Conservation (phyloP, 1,140 invertebrate species). For the Phortica variegata region DNA sequence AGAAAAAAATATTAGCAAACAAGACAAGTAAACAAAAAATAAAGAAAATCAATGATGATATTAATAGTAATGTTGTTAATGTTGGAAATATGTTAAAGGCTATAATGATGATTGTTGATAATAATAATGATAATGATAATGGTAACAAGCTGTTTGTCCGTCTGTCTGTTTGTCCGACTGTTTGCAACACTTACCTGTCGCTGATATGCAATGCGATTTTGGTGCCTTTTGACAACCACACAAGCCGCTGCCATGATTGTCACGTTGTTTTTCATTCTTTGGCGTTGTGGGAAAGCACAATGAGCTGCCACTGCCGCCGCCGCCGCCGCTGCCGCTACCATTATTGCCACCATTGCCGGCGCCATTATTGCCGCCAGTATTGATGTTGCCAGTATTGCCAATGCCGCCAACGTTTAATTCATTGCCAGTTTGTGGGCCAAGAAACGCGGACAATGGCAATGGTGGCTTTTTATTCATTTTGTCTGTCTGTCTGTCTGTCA, state of each 20-base stretch:
- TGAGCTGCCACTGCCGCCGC: conserved; percentile 7
- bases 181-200: conserved; percentile 54
- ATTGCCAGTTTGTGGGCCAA: conserved; percentile 6
- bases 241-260: conserved; percentile 23
- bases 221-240: conserved; percentile 54
- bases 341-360: conserved; percentile 12
- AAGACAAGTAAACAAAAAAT: background rate
- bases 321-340: background rate
- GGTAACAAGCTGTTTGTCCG: too few species aligned
- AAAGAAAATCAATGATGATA: background rate
- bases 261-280: conserved; percentile 22
- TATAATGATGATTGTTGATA: too few species aligned
- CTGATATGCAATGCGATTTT: conserved; percentile 57
- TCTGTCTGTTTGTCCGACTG: background rate
- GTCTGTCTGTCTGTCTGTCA: conserved; percentile 1
- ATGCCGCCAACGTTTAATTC: conserved; percentile 9
- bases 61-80: background rate
- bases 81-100: background rate
- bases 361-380: background rate
- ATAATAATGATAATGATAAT: too few species aligned
- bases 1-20: background rate
- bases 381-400: conserved; percentile 2
- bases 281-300: conserved; percentile 21
- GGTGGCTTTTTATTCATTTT: conserved; percentile 48
- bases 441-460: conserved; percentile 41